Percentiles rank a stretch among this genome's conserved stretches.
These are phyloP conservation scores for Sebastes nivosus DNA, from an alignment of 2,797 vertebrate species.

Conservation along the genomic window DNA sequence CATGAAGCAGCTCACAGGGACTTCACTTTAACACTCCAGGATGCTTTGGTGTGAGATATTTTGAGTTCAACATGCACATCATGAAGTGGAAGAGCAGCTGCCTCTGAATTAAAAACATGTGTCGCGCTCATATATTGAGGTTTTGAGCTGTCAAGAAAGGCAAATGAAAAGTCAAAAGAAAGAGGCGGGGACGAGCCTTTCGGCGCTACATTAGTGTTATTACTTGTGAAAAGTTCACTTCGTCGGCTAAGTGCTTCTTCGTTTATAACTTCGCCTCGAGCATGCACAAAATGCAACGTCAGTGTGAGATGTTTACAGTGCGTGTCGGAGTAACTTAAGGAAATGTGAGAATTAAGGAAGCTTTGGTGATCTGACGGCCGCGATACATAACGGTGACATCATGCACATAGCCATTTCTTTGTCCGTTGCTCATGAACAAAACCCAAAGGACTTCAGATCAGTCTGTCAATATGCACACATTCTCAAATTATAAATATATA, in stretches of 20 bases:
- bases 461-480: not conserved
- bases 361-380: constrained; percentile 47
- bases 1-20: constrained; percentile 22
- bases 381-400: constrained; percentile 21
- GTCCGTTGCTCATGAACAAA: not conserved
- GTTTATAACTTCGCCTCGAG: constrained; percentile 25
- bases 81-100: constrained; percentile 48
- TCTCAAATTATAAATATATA: not conserved
- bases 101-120: constrained; percentile 39
- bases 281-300: constrained; percentile 51
- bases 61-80: constrained; percentile 29
- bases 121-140: constrained; percentile 34
- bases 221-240: constrained; percentile 21
- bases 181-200: constrained; percentile 35
- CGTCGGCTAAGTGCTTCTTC: constrained; percentile 18
- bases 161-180: constrained; percentile 6
- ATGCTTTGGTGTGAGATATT: constrained; percentile 55
- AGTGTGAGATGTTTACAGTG: constrained; percentile 56
- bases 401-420: not conserved
- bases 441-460: not conserved
- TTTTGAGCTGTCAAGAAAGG: constrained; percentile 42
- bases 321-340: constrained; percentile 45
- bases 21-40: not conserved
- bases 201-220: constrained; percentile 60
- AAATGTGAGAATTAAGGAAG: constrained; percentile 42